Evolutionary conservation across 2,113 vertebrate species (phyloP).

Genomic region (Tringa solitaria): DNA sequence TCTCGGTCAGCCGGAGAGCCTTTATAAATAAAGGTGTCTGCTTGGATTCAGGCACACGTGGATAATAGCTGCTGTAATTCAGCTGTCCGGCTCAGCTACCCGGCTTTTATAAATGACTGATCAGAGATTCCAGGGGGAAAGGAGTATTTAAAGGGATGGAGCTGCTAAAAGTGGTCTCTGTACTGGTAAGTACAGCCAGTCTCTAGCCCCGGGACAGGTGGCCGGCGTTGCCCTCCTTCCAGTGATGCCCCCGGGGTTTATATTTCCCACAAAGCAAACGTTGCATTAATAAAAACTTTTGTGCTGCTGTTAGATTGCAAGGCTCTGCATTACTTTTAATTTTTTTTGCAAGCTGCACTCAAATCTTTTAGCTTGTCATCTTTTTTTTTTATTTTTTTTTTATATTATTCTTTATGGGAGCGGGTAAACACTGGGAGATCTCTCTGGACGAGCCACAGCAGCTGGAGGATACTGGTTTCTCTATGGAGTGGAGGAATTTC

Average conservation of each 20-base stretch:
- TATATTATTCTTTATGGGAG: not conserved
- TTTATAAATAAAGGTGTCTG: conserved; percentile 52
- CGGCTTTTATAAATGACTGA: conserved; percentile 52
- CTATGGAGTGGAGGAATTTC: conserved; percentile 48
- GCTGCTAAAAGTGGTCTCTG: conserved; percentile 52
- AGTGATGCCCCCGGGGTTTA: not conserved
- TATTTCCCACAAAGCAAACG: not conserved
- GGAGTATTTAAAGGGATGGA: conserved; percentile 50
- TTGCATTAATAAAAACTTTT: conserved; percentile 5
- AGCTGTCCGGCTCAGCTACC: conserved; percentile 43
- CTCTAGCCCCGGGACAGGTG: conserved; percentile 31
- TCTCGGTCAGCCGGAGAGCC: not conserved
- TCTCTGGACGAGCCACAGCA: conserved; percentile 47
- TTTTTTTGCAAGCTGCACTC: not conserved
- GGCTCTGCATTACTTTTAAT: not conserved
- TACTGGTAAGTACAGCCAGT: not conserved
- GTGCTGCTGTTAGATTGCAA: not conserved
- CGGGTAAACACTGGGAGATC: not conserved
- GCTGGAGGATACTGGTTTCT: conserved; percentile 65
- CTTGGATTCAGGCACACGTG: not conserved
- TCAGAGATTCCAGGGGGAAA: conserved; percentile 44
- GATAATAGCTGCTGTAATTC: conserved; percentile 33
- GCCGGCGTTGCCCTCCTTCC: not conserved
- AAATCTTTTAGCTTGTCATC: not conserved
- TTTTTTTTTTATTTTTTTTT: not conserved